A percentile compares a stretch with the other conserved stretches of the same genome.
phyloP scores from a whole-genome alignment of 2,888 invertebrate genomes.

The Drosophila rellima region DNA sequence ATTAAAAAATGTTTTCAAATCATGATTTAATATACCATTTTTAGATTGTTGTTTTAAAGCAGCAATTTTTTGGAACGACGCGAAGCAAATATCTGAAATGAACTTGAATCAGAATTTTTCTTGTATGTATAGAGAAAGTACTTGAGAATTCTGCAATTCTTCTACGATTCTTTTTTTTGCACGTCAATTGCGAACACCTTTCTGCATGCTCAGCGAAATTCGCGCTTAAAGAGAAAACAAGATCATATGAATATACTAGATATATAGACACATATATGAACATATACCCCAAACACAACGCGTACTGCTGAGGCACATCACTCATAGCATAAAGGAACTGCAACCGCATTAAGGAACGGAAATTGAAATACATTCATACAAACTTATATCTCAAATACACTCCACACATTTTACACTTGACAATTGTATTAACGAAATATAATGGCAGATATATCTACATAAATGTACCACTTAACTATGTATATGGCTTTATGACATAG shows the following conservation, averaged over 20 bases:
- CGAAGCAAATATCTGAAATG: slow-evolving; percentile 4
- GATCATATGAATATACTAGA: slow-evolving; percentile 19
- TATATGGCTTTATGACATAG: slow-evolving; percentile 58
- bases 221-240: slow-evolving; percentile 5
- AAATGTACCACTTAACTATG: slow-evolving; percentile 24
- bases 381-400: slow-evolving; percentile 8
- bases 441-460: slow-evolving; percentile 21
- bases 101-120: background rate
- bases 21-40: too few species aligned
- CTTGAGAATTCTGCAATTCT: background rate
- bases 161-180: background rate
- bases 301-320: slow-evolving; percentile 32
- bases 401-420: slow-evolving; percentile 30
- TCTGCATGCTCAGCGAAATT: slow-evolving; percentile 15
- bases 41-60: too few species aligned
- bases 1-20: background rate
- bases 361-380: background rate
- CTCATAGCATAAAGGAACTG: slow-evolving; percentile 46
- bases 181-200: background rate
- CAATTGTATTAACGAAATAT: slow-evolving; percentile 45
- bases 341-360: slow-evolving; percentile 38
- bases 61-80: background rate
- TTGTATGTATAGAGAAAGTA: background rate
- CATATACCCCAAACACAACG: slow-evolving; percentile 12
- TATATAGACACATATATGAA: slow-evolving; percentile 16